These are phyloP conservation scores for Scaptomyza tumidula DNA, from an alignment of 2,888 invertebrate species.

Conservation along the genomic window DNA sequence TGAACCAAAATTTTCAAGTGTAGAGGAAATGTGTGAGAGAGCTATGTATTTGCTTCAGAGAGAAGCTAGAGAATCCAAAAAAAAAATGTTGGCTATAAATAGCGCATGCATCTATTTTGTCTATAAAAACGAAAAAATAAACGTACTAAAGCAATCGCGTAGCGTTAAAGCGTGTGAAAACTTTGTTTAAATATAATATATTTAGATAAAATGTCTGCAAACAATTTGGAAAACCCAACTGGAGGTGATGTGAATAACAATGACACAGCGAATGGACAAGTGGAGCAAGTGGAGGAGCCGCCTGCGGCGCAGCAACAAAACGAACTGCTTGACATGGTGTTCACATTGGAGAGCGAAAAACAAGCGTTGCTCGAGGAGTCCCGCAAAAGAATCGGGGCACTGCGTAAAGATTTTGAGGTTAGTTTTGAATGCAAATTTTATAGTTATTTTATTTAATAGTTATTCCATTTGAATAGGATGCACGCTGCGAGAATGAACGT, in stretches of 20 bases:
- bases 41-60: conserved; percentile 12
- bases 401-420: conserved; percentile 84
- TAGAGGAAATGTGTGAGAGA: conserved; percentile 4
- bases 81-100: conserved; percentile 54
- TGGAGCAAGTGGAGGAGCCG: conserved; percentile 28
- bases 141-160: conserved; percentile 27
- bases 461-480: conserved; percentile 65
- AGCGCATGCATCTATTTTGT: conserved; percentile 66
- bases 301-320: conserved; percentile 62
- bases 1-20: conserved; percentile 1
- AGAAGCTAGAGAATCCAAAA: conserved; percentile 27
- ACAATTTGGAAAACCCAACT: conserved; percentile 55
- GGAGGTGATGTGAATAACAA: conserved; percentile 78
- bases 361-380: conserved; percentile 83
- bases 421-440: conserved; percentile 47
- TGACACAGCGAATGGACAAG: conserved; percentile 28
- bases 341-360: conserved; percentile 84
- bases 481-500: conserved; percentile 81
- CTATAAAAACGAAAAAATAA: conserved; percentile 72
- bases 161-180: conserved; percentile 38
- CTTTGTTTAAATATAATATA: conserved; percentile 29
- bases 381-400: conserved; percentile 78
- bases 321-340: conserved; percentile 83
- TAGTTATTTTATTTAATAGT: neutral
- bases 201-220: conserved; percentile 65